Percentiles rank a stretch among this genome's conserved stretches.
Evolutionary conservation across 2,113 vertebrate species (phyloP).

Genomic region (Acrocephalus kingi): DNA sequence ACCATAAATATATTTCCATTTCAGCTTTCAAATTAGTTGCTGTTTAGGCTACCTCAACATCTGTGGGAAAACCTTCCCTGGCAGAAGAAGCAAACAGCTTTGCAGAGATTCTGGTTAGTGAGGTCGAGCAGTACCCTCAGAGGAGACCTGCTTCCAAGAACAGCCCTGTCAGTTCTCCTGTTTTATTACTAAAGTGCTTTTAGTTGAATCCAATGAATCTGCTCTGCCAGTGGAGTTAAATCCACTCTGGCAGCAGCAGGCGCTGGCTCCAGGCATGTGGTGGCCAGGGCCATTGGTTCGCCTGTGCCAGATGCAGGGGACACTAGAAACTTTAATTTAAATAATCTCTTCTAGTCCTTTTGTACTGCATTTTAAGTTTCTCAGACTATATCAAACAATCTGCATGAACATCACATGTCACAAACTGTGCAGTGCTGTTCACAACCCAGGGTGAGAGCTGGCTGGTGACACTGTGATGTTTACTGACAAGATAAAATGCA

Average conservation of each 20-base stretch:
- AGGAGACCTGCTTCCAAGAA: not conserved
- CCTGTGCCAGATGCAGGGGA: not conserved
- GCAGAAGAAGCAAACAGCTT: not conserved
- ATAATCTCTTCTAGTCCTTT: not conserved
- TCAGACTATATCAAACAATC: not conserved
- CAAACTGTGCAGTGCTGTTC: not conserved
- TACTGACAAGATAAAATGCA: not conserved
- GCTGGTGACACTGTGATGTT: not conserved
- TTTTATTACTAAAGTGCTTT: not conserved
- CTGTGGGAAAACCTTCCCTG: not conserved
- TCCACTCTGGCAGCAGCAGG: not conserved
- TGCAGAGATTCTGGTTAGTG: not conserved
- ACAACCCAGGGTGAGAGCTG: not conserved
- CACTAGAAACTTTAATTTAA: not conserved
- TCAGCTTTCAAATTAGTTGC: not conserved
- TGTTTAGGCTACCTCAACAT: not conserved
- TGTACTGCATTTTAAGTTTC: not conserved
- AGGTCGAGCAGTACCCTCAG: not conserved
- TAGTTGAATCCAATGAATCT: not conserved
- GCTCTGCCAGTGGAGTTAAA: not conserved
- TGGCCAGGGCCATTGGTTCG: too few species aligned
- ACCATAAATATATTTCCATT: not conserved
- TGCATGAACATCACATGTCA: not conserved
- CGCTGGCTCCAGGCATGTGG: fast-evolving
- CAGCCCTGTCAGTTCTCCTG: not conserved